A percentile compares a stretch with the other conserved stretches of the same genome.
Conservation (phyloP, 64 coral and sea anemone genomes). For the Exaiptasia diaphana region DNA sequence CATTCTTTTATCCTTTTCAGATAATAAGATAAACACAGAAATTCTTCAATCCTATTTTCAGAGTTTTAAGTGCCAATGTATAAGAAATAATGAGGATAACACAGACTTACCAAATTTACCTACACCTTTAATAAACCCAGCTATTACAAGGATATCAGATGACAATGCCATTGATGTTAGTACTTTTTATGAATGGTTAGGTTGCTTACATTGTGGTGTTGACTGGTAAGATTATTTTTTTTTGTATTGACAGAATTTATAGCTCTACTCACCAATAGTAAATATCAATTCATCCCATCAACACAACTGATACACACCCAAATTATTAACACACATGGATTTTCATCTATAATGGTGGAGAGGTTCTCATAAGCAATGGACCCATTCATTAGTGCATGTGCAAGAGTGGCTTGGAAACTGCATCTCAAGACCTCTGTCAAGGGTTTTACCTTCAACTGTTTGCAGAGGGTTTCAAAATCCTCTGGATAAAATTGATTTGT, state of each 20-base stretch:
- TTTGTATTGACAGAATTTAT: background rate
- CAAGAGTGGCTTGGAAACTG: too few relatives aligned
- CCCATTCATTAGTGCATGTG: too few relatives aligned
- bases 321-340: too few relatives aligned
- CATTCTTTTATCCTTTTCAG: background rate
- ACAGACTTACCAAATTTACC: background rate
- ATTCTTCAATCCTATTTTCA: conserved; percentile 62
- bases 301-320: too few relatives aligned
- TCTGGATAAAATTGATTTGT: background rate
- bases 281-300: too few relatives aligned
- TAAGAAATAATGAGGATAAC: conserved; percentile 23
- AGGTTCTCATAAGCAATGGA: too few relatives aligned
- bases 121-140: conserved; percentile 52
- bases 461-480: too few relatives aligned
- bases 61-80: conserved; percentile 13
- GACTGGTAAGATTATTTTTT: conserved; percentile 61
- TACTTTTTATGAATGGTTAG: conserved; percentile 91
- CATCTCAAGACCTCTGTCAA: too few relatives aligned
- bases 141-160: conserved; percentile 5
- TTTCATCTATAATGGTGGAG: too few relatives aligned
- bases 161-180: conserved; percentile 23
- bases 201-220: conserved; percentile 70
- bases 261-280: too few relatives aligned
- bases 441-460: too few relatives aligned
- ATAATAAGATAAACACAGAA: conserved; percentile 12